Base-by-base conservation (phyloP, 2,888 invertebrate genomes). In the Nomada hirtipes region DNA sequence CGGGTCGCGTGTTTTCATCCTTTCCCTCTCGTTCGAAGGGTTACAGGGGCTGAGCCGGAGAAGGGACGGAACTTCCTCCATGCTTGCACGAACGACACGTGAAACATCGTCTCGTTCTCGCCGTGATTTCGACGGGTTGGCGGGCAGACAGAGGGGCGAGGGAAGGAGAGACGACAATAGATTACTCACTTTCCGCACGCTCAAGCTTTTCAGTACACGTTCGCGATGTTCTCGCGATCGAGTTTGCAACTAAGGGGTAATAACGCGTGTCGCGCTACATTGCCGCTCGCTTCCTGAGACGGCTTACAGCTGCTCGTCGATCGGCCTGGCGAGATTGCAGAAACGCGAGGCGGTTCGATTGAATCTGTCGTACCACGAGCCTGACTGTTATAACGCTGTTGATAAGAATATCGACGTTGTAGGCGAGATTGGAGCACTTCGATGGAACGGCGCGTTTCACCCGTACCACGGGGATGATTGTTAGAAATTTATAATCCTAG, bases 1-100 rank as follows among this genome's bases (percentile, higher is more conserved):
- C 36, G 57, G 76, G 44, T 86, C 61, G 80, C 82, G 79, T 86
- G 86, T 84, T 78, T 81, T 81, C 70, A 80, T 61, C 57, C 67
- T 76, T 76, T 74, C 68, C 57, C 59, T 23, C 26, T 26, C 13
- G 15, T 52, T 59, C 11, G 3, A 50, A n/a, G n/a, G 1, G 42
- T 7, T 15, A 9, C 11, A 23, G 9, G 2, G 23, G 36, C 63
- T 2, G 36, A 26, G 50, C 23, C 29, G 20, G 20, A 47, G 13
- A 4, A 0, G 20, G 36, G 52, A 18, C 11, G 47, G 53, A 67
- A 75, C 61, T 82, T 79, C 50, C 70, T 79, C 55, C 76, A 36
- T 57, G 76, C 23, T 67, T 55, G 23, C 71, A 59, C 69, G 71
- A 69, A 50, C 57, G 29, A n/a, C 72, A 72, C 72, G 71, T 57